Evolutionary conservation across 2,888 invertebrate genomes (phyloP).

Genomic region (Tupiocoris notatus): DNA sequence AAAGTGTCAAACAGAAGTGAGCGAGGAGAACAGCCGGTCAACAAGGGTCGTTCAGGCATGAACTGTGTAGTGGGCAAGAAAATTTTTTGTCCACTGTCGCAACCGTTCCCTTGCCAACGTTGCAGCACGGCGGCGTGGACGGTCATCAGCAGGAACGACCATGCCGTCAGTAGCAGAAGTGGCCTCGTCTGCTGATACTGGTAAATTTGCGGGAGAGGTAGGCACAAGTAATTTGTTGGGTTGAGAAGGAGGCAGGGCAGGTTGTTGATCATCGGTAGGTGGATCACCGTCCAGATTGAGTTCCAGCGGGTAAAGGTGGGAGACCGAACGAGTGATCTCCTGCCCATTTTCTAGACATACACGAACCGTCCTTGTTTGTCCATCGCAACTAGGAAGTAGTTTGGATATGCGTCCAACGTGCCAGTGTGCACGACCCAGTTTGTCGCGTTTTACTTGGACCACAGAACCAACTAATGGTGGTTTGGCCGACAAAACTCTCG

Average conservation of each 20-base stretch:
- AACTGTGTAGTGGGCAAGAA: too few species aligned
- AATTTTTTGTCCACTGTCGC: neutral
- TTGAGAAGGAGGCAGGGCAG: too few species aligned
- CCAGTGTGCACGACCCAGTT: neutral
- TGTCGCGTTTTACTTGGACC: neutral
- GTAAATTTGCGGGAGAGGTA: too few species aligned
- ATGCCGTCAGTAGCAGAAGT: too few species aligned
- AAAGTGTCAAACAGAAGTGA: too few species aligned
- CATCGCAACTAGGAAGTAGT: neutral
- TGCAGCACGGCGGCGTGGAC: neutral
- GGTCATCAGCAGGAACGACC: too few species aligned
- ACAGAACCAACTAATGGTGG: neutral
- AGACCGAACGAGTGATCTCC: neutral
- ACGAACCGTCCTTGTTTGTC: neutral
- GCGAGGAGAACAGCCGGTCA: too few species aligned
- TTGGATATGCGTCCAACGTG: neutral
- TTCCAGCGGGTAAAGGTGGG: conserved; percentile 22
- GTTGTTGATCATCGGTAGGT: too few species aligned
- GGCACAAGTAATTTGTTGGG: too few species aligned
- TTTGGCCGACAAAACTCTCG: neutral
- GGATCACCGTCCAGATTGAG: neutral
- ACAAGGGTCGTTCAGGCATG: too few species aligned
- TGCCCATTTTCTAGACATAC: neutral
- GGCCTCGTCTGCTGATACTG: too few species aligned
- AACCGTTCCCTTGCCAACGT: neutral